A percentile compares a stretch with the other conserved stretches of the same genome.
phyloP scores from a whole-genome alignment of 2,888 invertebrate genomes.

The Pegoplata infirma region DNA sequence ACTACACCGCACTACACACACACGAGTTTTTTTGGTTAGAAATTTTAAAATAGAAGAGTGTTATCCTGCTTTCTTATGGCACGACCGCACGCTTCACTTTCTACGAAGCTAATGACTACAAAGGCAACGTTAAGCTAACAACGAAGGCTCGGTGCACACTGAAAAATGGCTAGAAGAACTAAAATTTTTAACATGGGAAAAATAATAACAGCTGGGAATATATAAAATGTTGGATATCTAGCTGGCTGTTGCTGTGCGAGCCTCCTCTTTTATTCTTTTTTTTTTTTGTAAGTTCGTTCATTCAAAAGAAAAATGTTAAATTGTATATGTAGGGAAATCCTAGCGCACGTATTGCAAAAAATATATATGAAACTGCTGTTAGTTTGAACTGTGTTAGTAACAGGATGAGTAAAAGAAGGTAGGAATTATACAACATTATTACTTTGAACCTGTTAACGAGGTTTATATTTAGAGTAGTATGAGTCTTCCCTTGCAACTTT shows the following conservation, averaged over 20 bases:
- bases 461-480: not conserved
- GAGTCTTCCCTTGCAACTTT: constrained; percentile 9
- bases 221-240: not conserved
- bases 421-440: too few species aligned
- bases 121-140: constrained; percentile 60
- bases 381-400: constrained; percentile 20
- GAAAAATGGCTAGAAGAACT: not conserved
- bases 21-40: constrained; percentile 43
- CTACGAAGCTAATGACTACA: constrained; percentile 67
- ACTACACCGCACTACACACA: constrained; percentile 56
- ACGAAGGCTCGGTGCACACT: constrained; percentile 67
- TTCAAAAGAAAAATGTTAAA: not conserved
- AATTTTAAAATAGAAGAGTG: constrained; percentile 54
- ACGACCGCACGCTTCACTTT: constrained; percentile 66
- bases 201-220: constrained; percentile 34
- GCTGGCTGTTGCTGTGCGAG: constrained; percentile 38
- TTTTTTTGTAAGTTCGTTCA: too few species aligned
- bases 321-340: not conserved
- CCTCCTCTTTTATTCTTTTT: not conserved
- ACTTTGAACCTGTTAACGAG: constrained; percentile 26
- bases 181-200: not conserved
- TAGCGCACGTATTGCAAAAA: not conserved
- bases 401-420: too few species aligned
- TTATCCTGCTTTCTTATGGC: constrained; percentile 61
- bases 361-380: not conserved